These are phyloP conservation scores for Drosophila nasuta DNA, from an alignment of 1,140 invertebrate genomes.

Conservation along the genomic window DNA sequence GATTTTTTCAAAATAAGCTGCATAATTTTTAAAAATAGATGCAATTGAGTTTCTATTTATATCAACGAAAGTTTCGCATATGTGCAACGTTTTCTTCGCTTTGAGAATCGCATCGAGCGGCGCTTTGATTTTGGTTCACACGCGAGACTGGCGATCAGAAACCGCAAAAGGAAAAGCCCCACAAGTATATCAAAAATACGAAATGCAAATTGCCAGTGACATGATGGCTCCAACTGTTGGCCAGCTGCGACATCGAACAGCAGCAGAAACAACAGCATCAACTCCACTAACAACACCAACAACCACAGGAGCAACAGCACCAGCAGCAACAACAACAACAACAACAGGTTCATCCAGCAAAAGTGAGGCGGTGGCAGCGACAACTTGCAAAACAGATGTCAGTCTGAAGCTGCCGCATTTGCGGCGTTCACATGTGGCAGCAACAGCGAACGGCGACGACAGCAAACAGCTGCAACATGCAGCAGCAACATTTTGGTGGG, in stretches of 20 bases:
- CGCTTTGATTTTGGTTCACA: constrained; percentile 60
- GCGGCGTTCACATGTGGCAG: constrained; percentile 55
- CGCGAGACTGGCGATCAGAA: constrained; percentile 25
- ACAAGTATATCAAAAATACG: constrained; percentile 63
- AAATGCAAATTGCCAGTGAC: constrained; percentile 63
- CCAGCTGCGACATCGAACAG: constrained; percentile 58
- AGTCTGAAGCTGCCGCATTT: constrained; percentile 33
- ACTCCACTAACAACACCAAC: too few species aligned
- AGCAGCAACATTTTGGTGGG: constrained; percentile 61
- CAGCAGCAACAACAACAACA: constrained; percentile 39
- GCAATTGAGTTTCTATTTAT: not conserved
- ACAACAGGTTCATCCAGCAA: constrained; percentile 55
- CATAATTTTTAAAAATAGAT: not conserved
- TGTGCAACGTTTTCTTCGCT: not conserved
- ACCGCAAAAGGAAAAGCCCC: constrained; percentile 74
- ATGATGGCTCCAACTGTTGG: constrained; percentile 55
- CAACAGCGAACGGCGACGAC: not conserved
- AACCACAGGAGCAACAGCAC: not conserved
- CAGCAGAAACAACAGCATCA: constrained; percentile 23
- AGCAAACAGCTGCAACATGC: constrained; percentile 76
- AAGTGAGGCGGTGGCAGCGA: constrained; percentile 37
- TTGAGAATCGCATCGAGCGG: constrained; percentile 28
- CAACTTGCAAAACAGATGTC: constrained; percentile 70
- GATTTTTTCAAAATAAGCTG: not conserved
- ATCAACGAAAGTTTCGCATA: not conserved